Evolutionary conservation across 1,140 invertebrate genomes (phyloP).

Genomic region (Cephus cinctus): DNA sequence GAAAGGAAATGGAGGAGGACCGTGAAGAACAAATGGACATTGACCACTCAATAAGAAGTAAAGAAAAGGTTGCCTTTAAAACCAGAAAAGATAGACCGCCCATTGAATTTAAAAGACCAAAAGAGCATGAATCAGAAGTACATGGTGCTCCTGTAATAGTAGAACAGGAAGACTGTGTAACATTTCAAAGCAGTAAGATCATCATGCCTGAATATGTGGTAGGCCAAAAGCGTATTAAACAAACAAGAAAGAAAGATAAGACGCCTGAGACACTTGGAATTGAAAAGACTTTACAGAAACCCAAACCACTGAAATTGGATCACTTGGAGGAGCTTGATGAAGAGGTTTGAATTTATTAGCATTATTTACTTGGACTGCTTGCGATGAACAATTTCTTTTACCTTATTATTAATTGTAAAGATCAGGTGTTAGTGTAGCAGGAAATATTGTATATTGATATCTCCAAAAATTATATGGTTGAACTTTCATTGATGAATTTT

Average conservation of each 20-base stretch:
- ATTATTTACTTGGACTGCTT: no score
- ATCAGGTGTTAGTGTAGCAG: no score
- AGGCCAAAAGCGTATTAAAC: conserved; percentile 62
- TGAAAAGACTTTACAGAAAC: conserved; percentile 40
- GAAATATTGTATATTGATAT: no score
- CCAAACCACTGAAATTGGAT: conserved; percentile 62
- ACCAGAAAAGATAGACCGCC: conserved; percentile 29
- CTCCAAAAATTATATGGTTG: no score
- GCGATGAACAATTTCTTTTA: no score
- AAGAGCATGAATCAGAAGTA: background rate
- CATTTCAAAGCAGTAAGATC: conserved; percentile 66
- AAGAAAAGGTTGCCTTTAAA: conserved; percentile 28
- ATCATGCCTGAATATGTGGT: conserved; percentile 81
- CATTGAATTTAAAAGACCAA: conserved; percentile 34
- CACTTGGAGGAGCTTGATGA: conserved; percentile 63
- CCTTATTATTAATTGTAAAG: no score
- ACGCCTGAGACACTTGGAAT: conserved; percentile 31
- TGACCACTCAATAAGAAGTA: conserved; percentile 20
- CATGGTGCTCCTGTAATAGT: conserved; percentile 18
- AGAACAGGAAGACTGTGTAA: conserved; percentile 51
- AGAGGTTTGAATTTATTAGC: no score
- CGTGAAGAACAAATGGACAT: conserved; percentile 30
- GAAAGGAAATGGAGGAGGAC: conserved; percentile 43
- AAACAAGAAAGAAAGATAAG: conserved; percentile 46
- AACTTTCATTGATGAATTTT: no score